Base-by-base conservation (phyloP, 2,888 invertebrate genomes). In the Glyphotaelius pellucidus region DNA sequence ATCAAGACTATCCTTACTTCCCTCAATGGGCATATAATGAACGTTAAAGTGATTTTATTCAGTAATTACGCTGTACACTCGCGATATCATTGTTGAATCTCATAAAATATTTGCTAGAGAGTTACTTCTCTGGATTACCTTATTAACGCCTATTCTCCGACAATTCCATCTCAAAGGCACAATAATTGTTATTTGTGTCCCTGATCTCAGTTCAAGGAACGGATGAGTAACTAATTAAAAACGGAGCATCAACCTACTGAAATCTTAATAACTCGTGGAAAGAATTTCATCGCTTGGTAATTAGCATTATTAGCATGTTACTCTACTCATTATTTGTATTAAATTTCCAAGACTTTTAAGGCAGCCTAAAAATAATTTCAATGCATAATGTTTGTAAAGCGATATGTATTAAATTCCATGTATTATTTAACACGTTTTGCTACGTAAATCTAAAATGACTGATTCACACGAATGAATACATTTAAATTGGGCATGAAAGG, bases 181-280 rank as follows among this genome's bases (percentile, higher is more conserved):
- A n/a, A 86, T 30, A 14, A 67, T 67, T 67, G n/a, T 12, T 42
- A 47, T 47, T 47, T 47, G 47, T 86, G 47, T 47, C 30, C 86
- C n/a, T n/a, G 30, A 86, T n/a, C 86, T 86, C 47, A 7, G 86
- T 30, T 47, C 86, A 30, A 14, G 14, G n/a, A 86, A 47, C 42
- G 86, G 86, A 30, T 42, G n/a, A 30, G 47, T 86, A 38, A 47
- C 86, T 86, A 86, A 86, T 86, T 86, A 47, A 85, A 86, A 42
- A 47, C 11, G 9, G 67, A 67, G 9, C 32, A 47, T 30, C 38
- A 86, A 30, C 47, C 86, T 4, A 42, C n/a, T 86, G 86, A 86
- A 47, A 86, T n/a, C 86, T 86, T 86, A 30, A n/a, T 86, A 86
- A 86, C 15, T 85, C 14, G 25, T 42, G 25, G 4, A n/a, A n/a